Evolutionary conservation across 1,140 invertebrate genomes (phyloP).

Genomic region (Papilio polytes): DNA sequence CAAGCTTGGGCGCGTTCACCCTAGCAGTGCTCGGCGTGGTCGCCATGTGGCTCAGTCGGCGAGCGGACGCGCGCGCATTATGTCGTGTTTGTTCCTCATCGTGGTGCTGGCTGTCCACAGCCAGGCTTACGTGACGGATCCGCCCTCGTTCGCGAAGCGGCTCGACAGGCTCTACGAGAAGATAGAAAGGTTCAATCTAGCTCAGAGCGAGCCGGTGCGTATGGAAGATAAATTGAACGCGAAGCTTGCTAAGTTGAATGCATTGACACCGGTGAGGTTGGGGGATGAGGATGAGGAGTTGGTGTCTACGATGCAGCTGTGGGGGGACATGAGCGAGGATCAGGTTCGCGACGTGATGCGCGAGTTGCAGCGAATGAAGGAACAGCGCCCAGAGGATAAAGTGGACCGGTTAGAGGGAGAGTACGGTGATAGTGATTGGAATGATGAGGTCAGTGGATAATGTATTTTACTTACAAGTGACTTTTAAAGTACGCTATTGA

Average conservation of each 20-base stretch:
- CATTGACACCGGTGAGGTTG: constrained; percentile 55
- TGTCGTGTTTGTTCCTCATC: constrained; percentile 62
- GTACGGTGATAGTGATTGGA: constrained; percentile 60
- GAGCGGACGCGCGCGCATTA: constrained; percentile 53
- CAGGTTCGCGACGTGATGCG: constrained; percentile 60
- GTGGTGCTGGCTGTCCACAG: constrained; percentile 54
- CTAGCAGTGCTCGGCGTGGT: constrained; percentile 27
- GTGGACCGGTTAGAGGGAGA: constrained; percentile 57
- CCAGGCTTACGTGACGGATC: constrained; percentile 62
- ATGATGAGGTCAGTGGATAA: constrained; percentile 66
- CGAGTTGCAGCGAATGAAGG: constrained; percentile 63
- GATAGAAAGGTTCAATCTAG: constrained; percentile 61
- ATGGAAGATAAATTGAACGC: constrained; percentile 59
- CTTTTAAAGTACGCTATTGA: not conserved
- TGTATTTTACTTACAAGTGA: not conserved
- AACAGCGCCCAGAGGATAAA: constrained; percentile 48
- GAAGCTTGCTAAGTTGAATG: constrained; percentile 66
- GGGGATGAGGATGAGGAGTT: constrained; percentile 70
- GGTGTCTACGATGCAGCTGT: constrained; percentile 64
- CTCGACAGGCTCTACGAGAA: constrained; percentile 69
- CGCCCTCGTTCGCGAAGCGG: constrained; percentile 60
- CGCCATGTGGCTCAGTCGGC: constrained; percentile 57
- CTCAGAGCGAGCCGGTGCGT: constrained; percentile 44
- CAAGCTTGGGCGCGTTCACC: constrained; percentile 41
- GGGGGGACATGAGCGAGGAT: constrained; percentile 63